Evolutionary conservation across 2,797 vertebrate genomes (phyloP).

Genomic region (Morelia viridis): DNA sequence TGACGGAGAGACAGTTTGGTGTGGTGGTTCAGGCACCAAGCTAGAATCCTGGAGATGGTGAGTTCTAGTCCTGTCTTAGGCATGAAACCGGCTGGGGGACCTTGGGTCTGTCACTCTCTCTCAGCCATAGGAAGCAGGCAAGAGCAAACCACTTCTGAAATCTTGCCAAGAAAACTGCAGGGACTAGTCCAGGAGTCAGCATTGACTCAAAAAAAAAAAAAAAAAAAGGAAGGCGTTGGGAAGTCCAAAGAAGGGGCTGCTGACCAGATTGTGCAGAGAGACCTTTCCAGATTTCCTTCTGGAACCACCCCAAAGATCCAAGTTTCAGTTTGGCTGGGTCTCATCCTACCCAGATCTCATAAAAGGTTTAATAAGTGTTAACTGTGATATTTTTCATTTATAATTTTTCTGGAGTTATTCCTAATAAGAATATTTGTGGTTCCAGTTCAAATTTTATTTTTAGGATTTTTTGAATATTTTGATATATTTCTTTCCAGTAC

Average conservation of each 20-base stretch:
- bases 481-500: background rate
- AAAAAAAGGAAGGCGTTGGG: background rate
- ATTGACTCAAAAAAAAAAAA: too few relatives aligned
- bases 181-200: too few relatives aligned
- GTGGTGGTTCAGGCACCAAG: background rate
- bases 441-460: background rate
- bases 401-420: background rate
- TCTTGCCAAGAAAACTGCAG: too few relatives aligned
- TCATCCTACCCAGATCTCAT: background rate
- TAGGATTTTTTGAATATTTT: background rate
- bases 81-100: background rate
- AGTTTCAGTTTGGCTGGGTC: background rate
- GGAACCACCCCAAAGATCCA: background rate
- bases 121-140: background rate
- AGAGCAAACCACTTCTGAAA: too few relatives aligned
- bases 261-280: background rate
- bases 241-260: background rate
- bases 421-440: background rate
- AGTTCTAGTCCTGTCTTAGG: background rate
- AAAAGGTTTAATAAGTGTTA: background rate
- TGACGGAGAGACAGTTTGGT: background rate
- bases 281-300: background rate
- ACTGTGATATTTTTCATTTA: background rate
- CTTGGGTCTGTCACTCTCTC: background rate
- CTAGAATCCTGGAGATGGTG: background rate